Evolutionary conservation across 2,888 invertebrate species (phyloP).

Genomic region (Chydorus sphaericus): DNA sequence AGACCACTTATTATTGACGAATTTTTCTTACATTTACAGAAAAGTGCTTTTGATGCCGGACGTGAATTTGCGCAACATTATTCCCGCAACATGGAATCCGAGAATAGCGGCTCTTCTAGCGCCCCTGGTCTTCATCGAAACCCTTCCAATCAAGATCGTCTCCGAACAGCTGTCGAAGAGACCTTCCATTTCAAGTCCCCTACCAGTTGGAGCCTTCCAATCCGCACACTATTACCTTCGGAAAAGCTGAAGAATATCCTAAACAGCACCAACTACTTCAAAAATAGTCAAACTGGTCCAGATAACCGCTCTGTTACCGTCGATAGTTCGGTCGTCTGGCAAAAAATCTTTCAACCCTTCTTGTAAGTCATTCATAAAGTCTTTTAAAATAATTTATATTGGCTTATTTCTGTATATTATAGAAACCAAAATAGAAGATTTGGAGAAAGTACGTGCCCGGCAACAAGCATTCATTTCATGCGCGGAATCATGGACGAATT

Average conservation of each 20-base stretch:
- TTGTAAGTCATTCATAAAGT: neutral
- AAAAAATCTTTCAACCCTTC: neutral
- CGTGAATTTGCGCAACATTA: conserved; percentile 20
- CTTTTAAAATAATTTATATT: neutral
- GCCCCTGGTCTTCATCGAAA: neutral
- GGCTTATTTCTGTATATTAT: no score
- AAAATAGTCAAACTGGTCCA: no score
- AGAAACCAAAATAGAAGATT: conserved; percentile 15
- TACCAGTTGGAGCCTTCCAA: no score
- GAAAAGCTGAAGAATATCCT: no score
- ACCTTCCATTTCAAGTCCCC: conserved; percentile 6
- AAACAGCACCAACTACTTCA: no score
- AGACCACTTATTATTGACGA: no score
- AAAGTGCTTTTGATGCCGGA: conserved; percentile 20
- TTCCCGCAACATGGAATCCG: conserved; percentile 10
- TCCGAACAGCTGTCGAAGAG: conserved; percentile 3
- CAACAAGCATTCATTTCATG: conserved; percentile 84
- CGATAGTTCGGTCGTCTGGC: no score
- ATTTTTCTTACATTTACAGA: neutral
- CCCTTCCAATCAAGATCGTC: conserved; percentile 6
- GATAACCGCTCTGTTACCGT: no score
- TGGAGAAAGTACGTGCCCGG: conserved; percentile 9
- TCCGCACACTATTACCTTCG: no score
- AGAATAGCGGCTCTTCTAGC: neutral
- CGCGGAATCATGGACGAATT: conserved; percentile 97